phyloP scores from a whole-genome alignment of 2,888 invertebrate species.

The Tachina fera region DNA sequence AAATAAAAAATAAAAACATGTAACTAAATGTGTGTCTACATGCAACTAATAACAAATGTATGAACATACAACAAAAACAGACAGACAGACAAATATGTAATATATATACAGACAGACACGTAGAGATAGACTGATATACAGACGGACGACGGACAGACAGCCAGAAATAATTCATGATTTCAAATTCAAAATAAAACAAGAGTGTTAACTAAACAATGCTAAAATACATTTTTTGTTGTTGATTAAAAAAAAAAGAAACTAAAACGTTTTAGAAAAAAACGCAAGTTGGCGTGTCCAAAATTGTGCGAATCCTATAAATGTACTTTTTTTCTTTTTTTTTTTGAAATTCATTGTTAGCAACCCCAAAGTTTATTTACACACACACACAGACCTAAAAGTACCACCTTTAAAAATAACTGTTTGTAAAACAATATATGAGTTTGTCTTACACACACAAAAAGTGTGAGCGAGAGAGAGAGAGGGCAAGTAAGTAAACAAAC shows the following conservation, averaged over 20 bases:
- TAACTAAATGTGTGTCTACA: conserved; percentile 67
- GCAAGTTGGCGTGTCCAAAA: conserved; percentile 71
- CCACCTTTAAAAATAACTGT: conserved; percentile 31
- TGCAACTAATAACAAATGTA: conserved; percentile 49
- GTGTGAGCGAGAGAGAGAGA: background rate
- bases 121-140: conserved; percentile 38
- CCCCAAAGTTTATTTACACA: conserved; percentile 43
- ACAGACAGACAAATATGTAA: conserved; percentile 20
- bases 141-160: conserved; percentile 43
- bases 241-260: conserved; percentile 20
- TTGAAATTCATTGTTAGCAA: conserved; percentile 50
- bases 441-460: background rate
- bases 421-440: background rate
- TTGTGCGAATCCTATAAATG: conserved; percentile 68
- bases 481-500: conserved; percentile 11
- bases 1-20: background rate
- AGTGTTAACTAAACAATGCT: conserved; percentile 55
- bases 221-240: conserved; percentile 42
- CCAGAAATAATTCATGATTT: conserved; percentile 69
- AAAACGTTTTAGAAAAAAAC: conserved; percentile 66
- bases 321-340: conserved; percentile 37
- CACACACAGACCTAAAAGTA: conserved; percentile 24
- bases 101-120: conserved; percentile 39
- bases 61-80: conserved; percentile 33
- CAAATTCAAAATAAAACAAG: conserved; percentile 66